phyloP scores from a whole-genome alignment of 2,113 vertebrate species.

The Tonatia bakeri region DNA sequence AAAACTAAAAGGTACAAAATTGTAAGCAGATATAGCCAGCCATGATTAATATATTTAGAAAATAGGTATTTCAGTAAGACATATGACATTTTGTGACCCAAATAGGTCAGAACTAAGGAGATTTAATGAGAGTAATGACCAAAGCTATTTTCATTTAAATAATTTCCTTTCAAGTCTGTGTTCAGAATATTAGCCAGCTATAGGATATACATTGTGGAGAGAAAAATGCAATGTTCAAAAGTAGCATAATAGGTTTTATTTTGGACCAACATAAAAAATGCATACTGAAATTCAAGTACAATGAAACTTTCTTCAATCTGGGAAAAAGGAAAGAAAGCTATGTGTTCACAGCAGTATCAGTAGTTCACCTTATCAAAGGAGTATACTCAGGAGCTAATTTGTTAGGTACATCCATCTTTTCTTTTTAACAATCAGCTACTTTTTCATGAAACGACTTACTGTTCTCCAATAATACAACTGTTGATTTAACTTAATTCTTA shows the following conservation, averaged over 20 bases:
- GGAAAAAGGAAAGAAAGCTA: not conserved
- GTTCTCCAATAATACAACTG: not conserved
- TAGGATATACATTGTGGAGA: not conserved
- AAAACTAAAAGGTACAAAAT: not conserved
- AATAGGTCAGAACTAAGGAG: not conserved
- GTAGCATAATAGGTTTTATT: not conserved
- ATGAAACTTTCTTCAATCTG: not conserved
- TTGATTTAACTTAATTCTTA: slow-evolving; percentile 21
- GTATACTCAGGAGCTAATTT: not conserved
- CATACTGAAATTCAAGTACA: not conserved
- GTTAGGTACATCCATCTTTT: not conserved
- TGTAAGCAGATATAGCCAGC: not conserved
- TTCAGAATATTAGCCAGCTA: not conserved
- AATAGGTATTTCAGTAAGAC: not conserved
- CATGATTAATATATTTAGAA: not conserved
- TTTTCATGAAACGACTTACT: not conserved
- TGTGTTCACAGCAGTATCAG: not conserved
- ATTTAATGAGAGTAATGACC: not conserved
- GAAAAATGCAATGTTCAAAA: not conserved
- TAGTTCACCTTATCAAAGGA: not conserved
- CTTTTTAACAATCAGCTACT: not conserved
- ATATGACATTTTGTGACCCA: not conserved
- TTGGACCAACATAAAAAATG: not conserved
- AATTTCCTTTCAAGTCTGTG: not conserved
- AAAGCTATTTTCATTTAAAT: not conserved